Base-by-base conservation (phyloP, 2,113 vertebrate genomes). In the Dolichotis patagonum region DNA sequence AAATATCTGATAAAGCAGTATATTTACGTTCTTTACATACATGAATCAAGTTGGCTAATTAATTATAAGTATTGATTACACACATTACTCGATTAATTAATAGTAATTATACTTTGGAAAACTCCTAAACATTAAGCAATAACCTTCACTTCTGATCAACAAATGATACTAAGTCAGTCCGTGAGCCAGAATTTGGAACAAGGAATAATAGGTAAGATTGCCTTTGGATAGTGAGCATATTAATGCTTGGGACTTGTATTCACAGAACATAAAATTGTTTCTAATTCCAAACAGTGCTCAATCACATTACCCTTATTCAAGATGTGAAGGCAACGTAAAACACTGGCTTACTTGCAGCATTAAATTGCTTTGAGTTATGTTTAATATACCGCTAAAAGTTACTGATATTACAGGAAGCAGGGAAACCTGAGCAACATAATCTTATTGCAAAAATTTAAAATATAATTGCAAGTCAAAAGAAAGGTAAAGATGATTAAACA, bases 391-490 rank as follows among this genome's bases (percentile, higher is more conserved):
- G 32, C 9, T 89, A 30, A 73, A 90, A 24, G 62, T 91, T 35
- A 78, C 20, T 52, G 4, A 92, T 35, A 63, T 46, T 67, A 85
- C 85, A 82, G 19, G 7, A 92, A 88, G 7, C 41, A 83, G 35
- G 16, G 0, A 65, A 90, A 58, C 9, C 14, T 62, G n/a, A 14
- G 54, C 4, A 91, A 92, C 1, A 71, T 58, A 91, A 77, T 85
- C 38, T 83, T 71, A 85, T 62, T 35, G 9, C 49, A 83, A 97
- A 83, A 32, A 49, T 85, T 95, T 90, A 54, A 90, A 91, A 62
- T 56, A 87, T 52, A 63, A 75, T 87, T 4, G 16, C 20, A 73
- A 93, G 60, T 71, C 24, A 43, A 94, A 80, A 93, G 30, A 80
- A 89, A 81, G 1, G 6, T 71, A 93, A 92, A 77, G 20, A 52